A percentile compares a stretch with the other conserved stretches of the same genome.
phyloP scores from a whole-genome alignment of 2,888 invertebrate genomes.

The Arctia plantaginis region DNA sequence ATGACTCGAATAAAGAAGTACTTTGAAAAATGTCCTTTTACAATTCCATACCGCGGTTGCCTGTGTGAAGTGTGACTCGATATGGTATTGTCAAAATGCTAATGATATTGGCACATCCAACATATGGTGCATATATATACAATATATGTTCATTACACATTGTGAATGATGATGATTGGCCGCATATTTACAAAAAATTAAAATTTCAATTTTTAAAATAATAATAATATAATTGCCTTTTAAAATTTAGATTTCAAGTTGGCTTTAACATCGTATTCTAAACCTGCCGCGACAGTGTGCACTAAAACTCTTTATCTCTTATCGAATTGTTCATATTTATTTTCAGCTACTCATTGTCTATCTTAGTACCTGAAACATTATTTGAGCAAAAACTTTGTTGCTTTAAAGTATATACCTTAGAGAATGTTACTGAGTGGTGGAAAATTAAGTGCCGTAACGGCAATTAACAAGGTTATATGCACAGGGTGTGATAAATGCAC shows the following conservation, averaged over 20 bases:
- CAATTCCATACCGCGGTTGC: conserved; percentile 56
- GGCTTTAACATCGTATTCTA: too few species aligned
- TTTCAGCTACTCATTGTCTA: neutral
- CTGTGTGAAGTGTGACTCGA: conserved; percentile 20
- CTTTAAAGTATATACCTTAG: too few species aligned
- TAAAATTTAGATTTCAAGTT: too few species aligned
- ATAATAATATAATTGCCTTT: too few species aligned
- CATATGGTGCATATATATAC: too few species aligned
- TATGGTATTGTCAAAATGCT: conserved; percentile 43
- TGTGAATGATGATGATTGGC: conserved; percentile 42
- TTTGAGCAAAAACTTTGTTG: neutral
- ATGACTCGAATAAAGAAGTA: conserved; percentile 56
- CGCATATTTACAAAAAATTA: conserved; percentile 13
- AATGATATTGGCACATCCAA: conserved; percentile 33
- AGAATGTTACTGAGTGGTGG: conserved; percentile 24
- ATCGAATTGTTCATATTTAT: neutral
- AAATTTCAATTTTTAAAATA: neutral
- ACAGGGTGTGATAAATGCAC: conserved; percentile 49
- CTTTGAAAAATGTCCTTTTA: conserved; percentile 62
- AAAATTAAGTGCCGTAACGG: conserved; percentile 43
- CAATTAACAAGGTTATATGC: conserved; percentile 53
- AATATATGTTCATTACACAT: conserved; percentile 40
- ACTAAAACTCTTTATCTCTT: neutral
- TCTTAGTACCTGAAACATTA: neutral
- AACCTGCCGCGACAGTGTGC: too few species aligned